Base-by-base conservation (phyloP, 1,140 invertebrate genomes). In the Schlechtendalia chinensis region DNA sequence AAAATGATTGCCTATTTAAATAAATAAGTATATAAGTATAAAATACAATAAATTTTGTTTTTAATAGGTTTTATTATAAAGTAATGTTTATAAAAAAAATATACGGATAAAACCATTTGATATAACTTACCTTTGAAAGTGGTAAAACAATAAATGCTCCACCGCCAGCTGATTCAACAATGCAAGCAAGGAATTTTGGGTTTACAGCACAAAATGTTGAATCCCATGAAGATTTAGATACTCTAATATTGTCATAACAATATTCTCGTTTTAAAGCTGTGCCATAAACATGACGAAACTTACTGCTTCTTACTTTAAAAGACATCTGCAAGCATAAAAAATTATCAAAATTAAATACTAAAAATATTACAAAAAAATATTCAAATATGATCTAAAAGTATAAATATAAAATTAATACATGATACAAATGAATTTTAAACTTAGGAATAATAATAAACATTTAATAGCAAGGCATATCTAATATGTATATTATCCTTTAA, bases 281-380 rank as follows among this genome's bases (percentile, higher is more conserved):
- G 83, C 97, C 98, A 88, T 97, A 99, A 84, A 99, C 96, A 89
- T 99, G 97, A 85, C 97, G 94, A 89, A 98, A 99, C 88, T 99
- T 99, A 86, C 94, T 96, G 88, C 92, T 94, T 87, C 96, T 91
- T 82, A 98, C 96, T 86, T 95, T 94, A 90, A 96, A 96, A 88
- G 95, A 96, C 95, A 97, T 96, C 89, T 82, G 50, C 10, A 59
- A 67, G 53, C 5, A 81, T 22, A 75, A 0, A 17, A 53, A 71
- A 29, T 71, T 69, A 65, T 32, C n/a, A n/a, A 39, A 50, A 50
- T 12, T 50, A 50, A 50, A 50, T 11, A 50, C 47, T 50, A 50
- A 50, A 50, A 1, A 50, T 50, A 50, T 50, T 8, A 14, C 12
- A n/a, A n/a, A n/a, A n/a, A n/a, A n/a, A n/a, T n/a, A n/a, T n/a